Evolutionary conservation across 2,888 invertebrate species (phyloP), one percentile per base, ranked within the genome.

Genomic region (Rhodophaea formosa): DNA sequence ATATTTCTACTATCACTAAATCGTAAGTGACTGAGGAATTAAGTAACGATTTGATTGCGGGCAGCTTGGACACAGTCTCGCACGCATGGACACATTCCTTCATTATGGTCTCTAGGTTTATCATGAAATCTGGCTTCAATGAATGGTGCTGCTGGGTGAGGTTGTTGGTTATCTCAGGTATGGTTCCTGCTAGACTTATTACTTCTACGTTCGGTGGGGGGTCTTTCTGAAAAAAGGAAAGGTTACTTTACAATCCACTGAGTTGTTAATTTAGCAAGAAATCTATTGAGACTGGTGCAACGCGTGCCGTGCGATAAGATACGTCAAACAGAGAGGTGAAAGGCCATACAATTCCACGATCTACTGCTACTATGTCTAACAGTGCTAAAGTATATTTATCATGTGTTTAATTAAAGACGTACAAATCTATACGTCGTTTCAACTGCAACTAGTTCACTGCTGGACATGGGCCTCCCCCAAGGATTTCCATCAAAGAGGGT

Each of bases 1-100:
- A 93, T 5, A 93, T 86, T 76, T 91, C 91, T 1, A 90, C 84
- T 53, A 92, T 87, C 6, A 92, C 76, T 63, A 91, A 63, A 59
- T 91, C 92, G 62, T 82, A 91, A 0, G 69, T 71, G 15, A 76
- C 71, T 7, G 85, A 74, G 1, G 88, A 85, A 64, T 87, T 84
- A 0, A 91, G 71, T 10, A 92, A 68, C 0, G 81, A 78, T 61
- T 76, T 81, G 0, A 91, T 81, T 17, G 83, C 78, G 5, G 88
- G 86, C 55, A 86, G 74, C 60, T 77, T 77, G 1, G 91, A 83
- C 3, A 91, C 87, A 1, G 76, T 81, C 14, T 88, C 86, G 65
- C 92, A 92, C 0, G 92, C 83, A 32, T 84, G 77, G 0, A 91
- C 84, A 68, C 91, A 90, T 68, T 92, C 92, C 39, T 79, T 79